Percentiles rank a stretch among this genome's conserved stretches.
phyloP scores from a whole-genome alignment of 2,797 vertebrate species.

The Enteromius thamalakanensis region DNA sequence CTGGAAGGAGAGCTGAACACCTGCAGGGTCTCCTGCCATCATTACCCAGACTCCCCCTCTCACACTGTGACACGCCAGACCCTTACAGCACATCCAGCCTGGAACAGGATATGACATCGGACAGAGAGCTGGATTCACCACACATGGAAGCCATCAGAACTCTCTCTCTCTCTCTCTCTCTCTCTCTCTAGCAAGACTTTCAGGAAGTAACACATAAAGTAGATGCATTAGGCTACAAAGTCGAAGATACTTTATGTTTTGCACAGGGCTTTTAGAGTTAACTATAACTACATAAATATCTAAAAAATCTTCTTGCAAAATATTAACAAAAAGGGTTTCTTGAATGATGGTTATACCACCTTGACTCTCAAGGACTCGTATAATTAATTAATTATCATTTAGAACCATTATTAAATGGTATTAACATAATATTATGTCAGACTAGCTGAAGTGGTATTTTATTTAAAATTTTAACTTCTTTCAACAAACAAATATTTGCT shows the following conservation, averaged over 20 bases:
- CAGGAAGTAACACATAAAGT: neutral
- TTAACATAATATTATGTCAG: too few relatives aligned
- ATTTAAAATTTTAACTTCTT: too few relatives aligned
- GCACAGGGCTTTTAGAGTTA: neutral
- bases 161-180: neutral
- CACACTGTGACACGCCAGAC: conserved; percentile 45
- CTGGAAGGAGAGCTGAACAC: conserved; percentile 36
- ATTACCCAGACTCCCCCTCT: conserved; percentile 53
- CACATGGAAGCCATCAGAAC: conserved; percentile 62
- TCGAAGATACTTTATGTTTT: neutral
- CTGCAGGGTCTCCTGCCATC: conserved; percentile 52
- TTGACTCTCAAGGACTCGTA: too few relatives aligned
- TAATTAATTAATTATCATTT: too few relatives aligned
- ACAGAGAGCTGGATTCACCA: conserved; percentile 50
- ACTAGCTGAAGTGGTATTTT: too few relatives aligned
- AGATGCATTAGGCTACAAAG: neutral
- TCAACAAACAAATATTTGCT: too few relatives aligned
- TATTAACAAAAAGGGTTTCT: too few relatives aligned
- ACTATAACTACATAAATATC: neutral
- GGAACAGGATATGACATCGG: conserved; percentile 61
- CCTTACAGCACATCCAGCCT: conserved; percentile 44
- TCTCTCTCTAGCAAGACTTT: conserved; percentile 27
- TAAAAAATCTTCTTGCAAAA: too few relatives aligned
- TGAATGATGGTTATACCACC: too few relatives aligned
- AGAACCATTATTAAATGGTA: too few relatives aligned